Evolutionary conservation across 2,888 invertebrate genomes (phyloP).

Genomic region (Aleiodes leptofemur): DNA sequence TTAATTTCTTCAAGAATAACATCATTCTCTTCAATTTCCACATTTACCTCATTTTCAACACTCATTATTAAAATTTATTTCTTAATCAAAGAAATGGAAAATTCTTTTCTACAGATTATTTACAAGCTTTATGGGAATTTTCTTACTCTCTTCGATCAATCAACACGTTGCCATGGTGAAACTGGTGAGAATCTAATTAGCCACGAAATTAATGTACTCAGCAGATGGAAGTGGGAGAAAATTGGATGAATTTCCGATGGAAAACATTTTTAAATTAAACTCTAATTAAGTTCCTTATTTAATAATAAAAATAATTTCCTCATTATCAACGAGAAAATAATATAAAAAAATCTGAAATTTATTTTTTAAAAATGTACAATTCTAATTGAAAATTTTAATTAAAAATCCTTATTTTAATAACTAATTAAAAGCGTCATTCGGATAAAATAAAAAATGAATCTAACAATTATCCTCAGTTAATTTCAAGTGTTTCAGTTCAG

Average conservation of each 20-base stretch:
- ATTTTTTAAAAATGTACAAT: constrained; percentile 3
- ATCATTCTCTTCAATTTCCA: constrained; percentile 39
- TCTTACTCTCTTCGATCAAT: constrained; percentile 2
- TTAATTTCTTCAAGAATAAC: constrained; percentile 49
- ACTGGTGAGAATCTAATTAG: not conserved
- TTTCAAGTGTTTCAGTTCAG: not conserved
- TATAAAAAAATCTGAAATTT: not conserved
- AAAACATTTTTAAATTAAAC: no score
- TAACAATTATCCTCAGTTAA: not conserved
- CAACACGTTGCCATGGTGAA: constrained; percentile 28
- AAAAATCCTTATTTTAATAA: not conserved
- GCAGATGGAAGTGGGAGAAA: not conserved
- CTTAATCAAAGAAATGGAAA: not conserved
- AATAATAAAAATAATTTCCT: no score
- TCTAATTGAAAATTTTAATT: not conserved
- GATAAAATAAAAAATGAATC: not conserved
- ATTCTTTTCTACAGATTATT: not conserved
- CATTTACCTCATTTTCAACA: not conserved
- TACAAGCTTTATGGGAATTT: not conserved
- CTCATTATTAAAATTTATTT: not conserved
- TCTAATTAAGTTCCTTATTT: no score
- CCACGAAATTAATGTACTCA: not conserved
- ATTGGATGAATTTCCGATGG: no score
- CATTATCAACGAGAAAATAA: not conserved
- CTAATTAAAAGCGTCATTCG: not conserved